Base-by-base conservation (phyloP, 2,888 invertebrate species). In the Zaprionus obscuricornis region DNA sequence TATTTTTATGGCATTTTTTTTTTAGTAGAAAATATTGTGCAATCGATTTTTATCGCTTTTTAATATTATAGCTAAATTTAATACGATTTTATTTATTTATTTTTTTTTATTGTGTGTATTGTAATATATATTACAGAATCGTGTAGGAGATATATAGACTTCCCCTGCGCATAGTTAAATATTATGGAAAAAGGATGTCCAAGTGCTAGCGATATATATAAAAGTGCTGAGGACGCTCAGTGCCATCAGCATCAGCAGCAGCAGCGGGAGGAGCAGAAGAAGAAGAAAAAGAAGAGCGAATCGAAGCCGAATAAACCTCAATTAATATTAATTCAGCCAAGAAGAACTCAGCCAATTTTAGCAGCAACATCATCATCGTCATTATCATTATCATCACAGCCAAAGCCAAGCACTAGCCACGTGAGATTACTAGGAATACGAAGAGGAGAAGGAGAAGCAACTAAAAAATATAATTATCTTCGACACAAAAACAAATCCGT, bases 131-230 rank as follows among this genome's bases (percentile, higher is more conserved):
- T 27, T 26, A 37, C 29, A 29, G 34, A 47, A 49, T 13, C 31
- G 29, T 16, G 33, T 16, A 37, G 26, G 42, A 42, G 51, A 56
- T 45, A 26, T 29, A 46, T 42, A 34, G 54, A 16, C 49, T 50
- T 22, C 34, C 11, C 39, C 40, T 55, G 56, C 34, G 46, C 51
- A 20, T 63, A 46, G 70, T 69, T 40, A 59, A 46, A 58, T 88
- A 89, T 88, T 89, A 89, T 90, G 90, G 90, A 89, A 88, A 75
- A 85, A 88, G 83, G 78, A 89, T 89, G 89, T 79, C 62, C 74
- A 74, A 72, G 65, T 76, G 73, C 82, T 85, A 83, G 79, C 72
- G 66, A 37, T 78, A 73, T 87, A 74, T 74, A 36, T 58, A 43
- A 47, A 52, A 63, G 66, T 63, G 83, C 70, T 56, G 62, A 52